Percentiles rank a stretch among this genome's conserved stretches.
Evolutionary conservation across 92 coral and sea anemone species (phyloP).

Genomic region (Zoanthus sociatus): DNA sequence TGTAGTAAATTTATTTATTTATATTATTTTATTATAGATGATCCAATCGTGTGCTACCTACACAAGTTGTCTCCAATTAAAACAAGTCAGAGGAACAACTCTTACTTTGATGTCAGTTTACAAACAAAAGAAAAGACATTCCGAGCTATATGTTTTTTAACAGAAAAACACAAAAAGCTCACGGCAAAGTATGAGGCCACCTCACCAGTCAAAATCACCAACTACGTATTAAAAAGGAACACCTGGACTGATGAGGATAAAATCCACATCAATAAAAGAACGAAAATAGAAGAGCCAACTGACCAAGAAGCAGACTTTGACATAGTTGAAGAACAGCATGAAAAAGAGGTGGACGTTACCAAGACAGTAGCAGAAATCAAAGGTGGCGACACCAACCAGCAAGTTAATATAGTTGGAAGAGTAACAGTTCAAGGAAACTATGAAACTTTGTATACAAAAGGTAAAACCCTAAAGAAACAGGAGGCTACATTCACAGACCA

Average conservation of each 20-base stretch:
- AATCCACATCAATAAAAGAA: conserved; percentile 25
- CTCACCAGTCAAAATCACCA: conserved; percentile 22
- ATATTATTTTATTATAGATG: conserved; percentile 13
- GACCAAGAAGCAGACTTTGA: conserved; percentile 24
- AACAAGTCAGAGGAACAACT: conserved; percentile 51
- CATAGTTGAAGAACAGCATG: conserved; percentile 8
- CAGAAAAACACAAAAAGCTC: conserved; percentile 30
- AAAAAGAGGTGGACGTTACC: neutral
- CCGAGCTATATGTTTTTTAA: conserved; percentile 34
- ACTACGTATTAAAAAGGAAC: conserved; percentile 26
- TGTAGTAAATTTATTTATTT: neutral
- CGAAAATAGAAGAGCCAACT: conserved; percentile 5
- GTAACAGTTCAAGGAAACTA: conserved; percentile 14
- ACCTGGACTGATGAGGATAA: conserved; percentile 32
- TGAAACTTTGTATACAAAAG: conserved; percentile 22
- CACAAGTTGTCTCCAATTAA: conserved; percentile 59
- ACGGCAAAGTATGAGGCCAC: conserved; percentile 38
- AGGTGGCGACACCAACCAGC: neutral
- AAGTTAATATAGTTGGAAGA: conserved; percentile 15
- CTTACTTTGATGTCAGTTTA: conserved; percentile 54
- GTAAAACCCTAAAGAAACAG: conserved; percentile 45
- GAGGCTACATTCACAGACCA: conserved; percentile 54
- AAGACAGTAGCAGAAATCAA: conserved; percentile 16
- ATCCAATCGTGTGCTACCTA: conserved; percentile 37
- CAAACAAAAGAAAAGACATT: conserved; percentile 46